Evolutionary conservation across 2,888 invertebrate genomes (phyloP), one percentile per base, ranked within the genome.

Genomic region (Amiota minor): DNA sequence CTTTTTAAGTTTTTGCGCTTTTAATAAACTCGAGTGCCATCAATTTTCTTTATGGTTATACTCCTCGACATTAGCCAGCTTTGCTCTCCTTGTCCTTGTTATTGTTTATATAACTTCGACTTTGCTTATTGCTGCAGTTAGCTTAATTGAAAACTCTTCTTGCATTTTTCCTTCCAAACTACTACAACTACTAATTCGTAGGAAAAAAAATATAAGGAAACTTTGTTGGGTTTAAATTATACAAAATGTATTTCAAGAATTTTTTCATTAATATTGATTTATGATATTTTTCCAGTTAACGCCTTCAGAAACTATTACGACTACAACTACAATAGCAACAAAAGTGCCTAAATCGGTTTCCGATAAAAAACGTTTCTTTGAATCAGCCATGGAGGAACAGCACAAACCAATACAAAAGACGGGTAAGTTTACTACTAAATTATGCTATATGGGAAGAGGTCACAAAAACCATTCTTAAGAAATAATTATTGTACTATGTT

Each of bases 291-390:
- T 78, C 49, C 79, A 88, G 88, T 74, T 80, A 76, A 75, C 83
- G 78, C 76, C 85, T 71, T 59, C 73, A 70, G 71, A 72, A 53
- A 16, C 75, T 62, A 70, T 75, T 72, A 65, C 64, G 14, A 55
- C 55, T 6, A 35, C 35, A 35, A 35, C 35, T 55, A 61, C 61
- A 18, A 61, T 94, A 86, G 93, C 93, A 88, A 93, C 92, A 86
- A 93, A 92, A 90, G 92, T 93, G 87, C 93, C 93, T 87, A 96
- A 96, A 92, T 94, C 97, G 76, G 97, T 98, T 87, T 96, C 96
- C 90, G 96, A 97, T 91, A 96, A 96, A 91, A 97, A 97, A 91
- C 95, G 95, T 88, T 96, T 97, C 91, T 98, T 98, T 90, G 98
- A 98, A 91, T 94, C 95, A 88, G 98, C 98, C 77, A 97, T 98